These are phyloP conservation scores for Drosophila mauritiana DNA, from an alignment of 1,140 invertebrate species.

Conservation along the genomic window DNA sequence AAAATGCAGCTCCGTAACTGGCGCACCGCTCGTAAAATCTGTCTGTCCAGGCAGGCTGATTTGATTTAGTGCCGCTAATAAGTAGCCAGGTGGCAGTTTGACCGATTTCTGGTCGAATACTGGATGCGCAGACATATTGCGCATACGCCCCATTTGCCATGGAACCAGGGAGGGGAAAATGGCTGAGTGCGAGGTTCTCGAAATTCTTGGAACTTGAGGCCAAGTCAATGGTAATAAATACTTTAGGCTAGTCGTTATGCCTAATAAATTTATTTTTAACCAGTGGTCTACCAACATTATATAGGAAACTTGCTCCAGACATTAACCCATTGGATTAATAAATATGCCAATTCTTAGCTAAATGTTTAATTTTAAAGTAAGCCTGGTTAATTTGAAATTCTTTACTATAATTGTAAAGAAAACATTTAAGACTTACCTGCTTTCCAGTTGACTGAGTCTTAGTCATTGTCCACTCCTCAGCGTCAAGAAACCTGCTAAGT, in stretches of 20 bases:
- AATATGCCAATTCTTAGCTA: background rate
- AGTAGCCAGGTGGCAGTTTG: conserved; percentile 48
- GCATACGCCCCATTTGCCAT: conserved; percentile 62
- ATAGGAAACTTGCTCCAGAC: background rate
- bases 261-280: background rate
- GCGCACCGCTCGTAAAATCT: conserved; percentile 47
- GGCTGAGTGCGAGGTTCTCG: background rate
- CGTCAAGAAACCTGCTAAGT: conserved; percentile 9
- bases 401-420: background rate
- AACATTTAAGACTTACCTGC: conserved; percentile 23
- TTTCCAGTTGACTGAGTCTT: background rate
- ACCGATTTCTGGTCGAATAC: conserved; percentile 24
- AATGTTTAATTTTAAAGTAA: background rate
- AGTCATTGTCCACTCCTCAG: background rate
- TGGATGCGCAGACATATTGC: conserved; percentile 51
- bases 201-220: conserved; percentile 7
- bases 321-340: no score
- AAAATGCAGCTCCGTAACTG: conserved; percentile 50
- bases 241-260: background rate
- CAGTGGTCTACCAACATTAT: background rate
- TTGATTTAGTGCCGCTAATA: conserved; percentile 61
- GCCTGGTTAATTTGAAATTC: background rate
- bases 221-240: background rate
- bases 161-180: background rate
- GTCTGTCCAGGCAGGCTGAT: conserved; percentile 25